phyloP scores from a whole-genome alignment of 2,797 vertebrate species.

The Hyperoplus lanceolatus region DNA sequence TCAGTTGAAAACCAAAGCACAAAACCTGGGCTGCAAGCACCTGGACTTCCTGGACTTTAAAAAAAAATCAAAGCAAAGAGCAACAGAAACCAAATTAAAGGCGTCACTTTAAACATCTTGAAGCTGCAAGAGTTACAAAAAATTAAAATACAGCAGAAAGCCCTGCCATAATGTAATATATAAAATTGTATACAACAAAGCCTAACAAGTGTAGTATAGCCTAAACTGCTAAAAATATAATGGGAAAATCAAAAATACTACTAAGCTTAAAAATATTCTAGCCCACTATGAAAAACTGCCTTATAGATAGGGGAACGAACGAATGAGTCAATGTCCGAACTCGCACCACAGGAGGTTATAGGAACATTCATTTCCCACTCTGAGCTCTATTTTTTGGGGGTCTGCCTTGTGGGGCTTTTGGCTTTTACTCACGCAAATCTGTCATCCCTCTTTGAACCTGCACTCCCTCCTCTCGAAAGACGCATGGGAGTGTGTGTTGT shows the following conservation, averaged over 20 bases:
- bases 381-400: neutral
- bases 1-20: constrained; percentile 58
- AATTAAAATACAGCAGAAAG: neutral
- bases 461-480: constrained; percentile 65
- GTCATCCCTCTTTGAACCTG: constrained; percentile 70
- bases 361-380: constrained; percentile 10
- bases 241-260: neutral
- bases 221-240: neutral
- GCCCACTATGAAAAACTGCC: neutral
- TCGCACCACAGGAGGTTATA: neutral
- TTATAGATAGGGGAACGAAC: neutral
- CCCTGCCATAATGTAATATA: neutral
- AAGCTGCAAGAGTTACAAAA: neutral
- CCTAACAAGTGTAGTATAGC: neutral
- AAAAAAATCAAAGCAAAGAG: neutral
- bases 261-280: neutral
- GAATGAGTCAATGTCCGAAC: constrained; percentile 3
- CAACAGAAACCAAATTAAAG: neutral
- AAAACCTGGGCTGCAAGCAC: constrained; percentile 22
- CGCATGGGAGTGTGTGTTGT: constrained; percentile 24
- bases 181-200: neutral
- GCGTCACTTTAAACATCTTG: neutral
- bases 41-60: constrained; percentile 27
- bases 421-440: constrained; percentile 47
- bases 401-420: constrained; percentile 6